Percentiles rank a stretch among this genome's conserved stretches.
These are phyloP conservation scores for Oenanthe oenanthe DNA, from an alignment of 2,113 vertebrate genomes.

Conservation along the genomic window DNA sequence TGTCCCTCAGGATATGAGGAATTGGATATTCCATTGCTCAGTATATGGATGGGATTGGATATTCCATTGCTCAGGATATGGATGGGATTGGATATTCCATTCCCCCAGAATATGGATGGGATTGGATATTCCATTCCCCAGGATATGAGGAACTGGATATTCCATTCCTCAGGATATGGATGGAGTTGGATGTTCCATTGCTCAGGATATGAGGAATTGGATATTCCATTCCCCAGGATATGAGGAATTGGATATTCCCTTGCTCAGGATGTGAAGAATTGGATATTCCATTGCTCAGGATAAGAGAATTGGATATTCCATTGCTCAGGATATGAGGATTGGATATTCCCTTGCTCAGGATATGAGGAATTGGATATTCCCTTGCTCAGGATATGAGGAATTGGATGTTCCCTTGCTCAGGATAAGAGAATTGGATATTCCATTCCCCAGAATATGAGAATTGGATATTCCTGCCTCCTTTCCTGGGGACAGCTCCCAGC, in stretches of 20 bases:
- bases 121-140: too few species aligned
- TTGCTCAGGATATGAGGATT: background rate
- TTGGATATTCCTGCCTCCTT: background rate
- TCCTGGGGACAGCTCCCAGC: fast-evolving
- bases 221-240: background rate
- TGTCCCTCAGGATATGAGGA: fast-evolving
- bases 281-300: background rate
- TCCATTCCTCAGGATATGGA: background rate
- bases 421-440: too few species aligned
- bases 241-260: too few species aligned
- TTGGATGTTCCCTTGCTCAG: background rate
- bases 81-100: too few species aligned
- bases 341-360: background rate
- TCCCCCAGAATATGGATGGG: fast-evolving
- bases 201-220: background rate
- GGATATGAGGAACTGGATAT: background rate
- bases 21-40: background rate
- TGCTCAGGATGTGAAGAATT: fast-evolving
- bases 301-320: too few species aligned
- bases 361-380: too few species aligned
- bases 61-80: background rate
- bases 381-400: background rate
- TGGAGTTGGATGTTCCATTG: background rate
- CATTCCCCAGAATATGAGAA: background rate
- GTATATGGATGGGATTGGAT: background rate